Evolutionary conservation across 2,113 vertebrate genomes (phyloP).

Genomic region (Erpornis zantholeuca): DNA sequence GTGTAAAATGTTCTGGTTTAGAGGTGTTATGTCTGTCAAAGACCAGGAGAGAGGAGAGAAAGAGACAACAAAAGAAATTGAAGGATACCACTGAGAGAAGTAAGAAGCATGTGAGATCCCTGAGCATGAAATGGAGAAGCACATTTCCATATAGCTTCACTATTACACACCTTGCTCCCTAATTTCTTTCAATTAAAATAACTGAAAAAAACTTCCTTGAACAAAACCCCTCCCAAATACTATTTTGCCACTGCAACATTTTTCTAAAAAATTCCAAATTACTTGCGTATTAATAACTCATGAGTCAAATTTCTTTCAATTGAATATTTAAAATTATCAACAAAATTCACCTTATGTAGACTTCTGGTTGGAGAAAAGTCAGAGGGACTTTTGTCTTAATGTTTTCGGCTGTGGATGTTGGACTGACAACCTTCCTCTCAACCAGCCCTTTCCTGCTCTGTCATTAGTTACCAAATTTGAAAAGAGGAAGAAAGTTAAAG

Average conservation of each 20-base stretch:
- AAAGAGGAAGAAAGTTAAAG: not conserved
- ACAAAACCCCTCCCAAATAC: not conserved
- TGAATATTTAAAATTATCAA: not conserved
- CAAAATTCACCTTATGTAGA: fast-evolving
- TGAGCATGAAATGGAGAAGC: not conserved
- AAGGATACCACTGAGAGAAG: not conserved
- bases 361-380: not conserved
- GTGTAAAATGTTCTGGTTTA: not conserved
- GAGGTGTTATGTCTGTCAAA: not conserved
- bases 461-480: not conserved
- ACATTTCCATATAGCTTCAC: not conserved
- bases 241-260: not conserved
- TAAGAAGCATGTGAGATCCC: not conserved
- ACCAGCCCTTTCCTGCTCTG: not conserved
- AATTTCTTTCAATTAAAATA: not conserved
- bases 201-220: not conserved
- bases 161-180: not conserved
- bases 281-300: not conserved
- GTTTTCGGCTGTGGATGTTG: not conserved
- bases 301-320: not conserved
- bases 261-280: not conserved
- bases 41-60: not conserved
- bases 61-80: not conserved
- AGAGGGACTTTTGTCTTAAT: not conserved
- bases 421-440: not conserved